Evolutionary conservation across 2,797 vertebrate genomes (phyloP), one percentile per base, ranked within the genome.

Genomic region (Avahi laniger): DNA sequence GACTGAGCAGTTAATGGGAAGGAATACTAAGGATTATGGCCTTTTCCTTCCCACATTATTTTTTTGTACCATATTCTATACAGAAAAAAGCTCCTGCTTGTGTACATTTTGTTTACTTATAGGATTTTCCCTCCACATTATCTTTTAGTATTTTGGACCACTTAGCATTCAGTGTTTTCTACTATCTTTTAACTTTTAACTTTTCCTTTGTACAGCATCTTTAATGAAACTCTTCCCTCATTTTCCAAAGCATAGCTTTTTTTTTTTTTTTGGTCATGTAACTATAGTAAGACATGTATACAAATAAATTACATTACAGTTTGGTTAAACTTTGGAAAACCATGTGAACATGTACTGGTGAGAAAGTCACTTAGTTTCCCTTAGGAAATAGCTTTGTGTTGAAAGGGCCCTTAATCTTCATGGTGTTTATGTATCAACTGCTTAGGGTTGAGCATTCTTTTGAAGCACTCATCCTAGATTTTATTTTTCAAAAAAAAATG

Each of bases 401-500:
- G 35, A 82, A 94, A 88, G 38, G 3, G 5, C 46, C 87, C 48
- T 90, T 97, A n/a, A 95, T 95, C 86, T 89, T 91, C 4, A 0
- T 38, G 35, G 12, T 78, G 61, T 73, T 92, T 61, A 50, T 2
- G 0, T 61, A 48, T 81, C 57, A 70, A 7, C 17, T 50, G 12
- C 26, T 41, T n/a, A 38, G 7, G 3, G 18, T 15, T 79, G 48
- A 86, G 7, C 20, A 14, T 54, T 85, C 61, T 59, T 92, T 85
- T 81, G 89, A 95, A 91, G 38, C 48, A 48, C 8, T 88, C 15
- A 48, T 20, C 48, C 26, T 35, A 5, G 61, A 35, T 84, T 84
- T 73, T 2, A 35, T 87, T 59, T 92, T n/a, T 30, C 15, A 41
- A 52, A 94, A 85, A 85, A 41, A 82, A 28, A 54, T n/a, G 33